A percentile compares a stretch with the other conserved stretches of the same genome.
Conservation (phyloP, 1,140 invertebrate genomes). For the Apis florea region DNA sequence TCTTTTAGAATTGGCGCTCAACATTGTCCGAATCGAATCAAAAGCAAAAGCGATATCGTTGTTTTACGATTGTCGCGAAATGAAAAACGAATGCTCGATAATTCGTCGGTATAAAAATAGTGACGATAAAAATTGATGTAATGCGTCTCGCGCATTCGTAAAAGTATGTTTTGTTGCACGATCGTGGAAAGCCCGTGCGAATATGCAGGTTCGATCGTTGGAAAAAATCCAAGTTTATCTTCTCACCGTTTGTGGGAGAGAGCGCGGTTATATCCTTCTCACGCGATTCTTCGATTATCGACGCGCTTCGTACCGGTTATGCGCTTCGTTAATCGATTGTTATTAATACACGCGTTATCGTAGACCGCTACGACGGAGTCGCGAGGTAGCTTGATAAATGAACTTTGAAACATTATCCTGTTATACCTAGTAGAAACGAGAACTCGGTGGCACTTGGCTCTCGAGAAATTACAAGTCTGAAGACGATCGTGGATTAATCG, state of each 20-base stretch:
- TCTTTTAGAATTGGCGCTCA: too few relatives aligned
- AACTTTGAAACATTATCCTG: neutral
- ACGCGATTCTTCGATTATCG: slow-evolving; percentile 11
- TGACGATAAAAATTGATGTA: slow-evolving; percentile 33
- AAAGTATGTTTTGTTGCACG: slow-evolving; percentile 5
- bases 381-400: slow-evolving; percentile 2
- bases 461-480: slow-evolving; percentile 26
- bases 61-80: too few relatives aligned
- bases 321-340: slow-evolving; percentile 23
- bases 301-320: neutral
- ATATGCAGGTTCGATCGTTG: neutral
- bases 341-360: slow-evolving; percentile 31
- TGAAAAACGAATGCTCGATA: slow-evolving; percentile 8
- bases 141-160: neutral
- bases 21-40: neutral
- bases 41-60: neutral
- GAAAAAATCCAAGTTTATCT: neutral
- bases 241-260: neutral
- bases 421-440: neutral
- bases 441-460: slow-evolving; percentile 27
- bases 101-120: slow-evolving; percentile 1
- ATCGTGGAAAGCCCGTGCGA: slow-evolving; percentile 5
- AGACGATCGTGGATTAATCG: slow-evolving; percentile 43
- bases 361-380: neutral
- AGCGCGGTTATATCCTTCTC: slow-evolving; percentile 17